Conservation (phyloP, 2,888 invertebrate species). For the Pandemis cinnamomeana region DNA sequence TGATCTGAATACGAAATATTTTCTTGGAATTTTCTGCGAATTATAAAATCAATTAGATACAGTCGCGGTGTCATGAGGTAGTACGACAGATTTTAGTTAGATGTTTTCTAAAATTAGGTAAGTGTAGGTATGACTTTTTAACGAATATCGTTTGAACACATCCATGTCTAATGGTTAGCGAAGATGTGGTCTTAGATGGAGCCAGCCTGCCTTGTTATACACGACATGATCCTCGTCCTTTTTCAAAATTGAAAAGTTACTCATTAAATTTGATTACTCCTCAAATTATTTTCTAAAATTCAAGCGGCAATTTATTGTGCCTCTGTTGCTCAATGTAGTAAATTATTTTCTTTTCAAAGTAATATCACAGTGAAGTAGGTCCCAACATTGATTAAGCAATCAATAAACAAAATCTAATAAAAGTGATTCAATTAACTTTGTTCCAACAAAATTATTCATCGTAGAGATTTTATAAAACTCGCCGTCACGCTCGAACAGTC, state of each 20-base stretch:
- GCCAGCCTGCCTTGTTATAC: too few species aligned
- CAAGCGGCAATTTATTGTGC: background rate
- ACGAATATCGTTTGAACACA: too few species aligned
- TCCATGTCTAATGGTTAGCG: too few species aligned
- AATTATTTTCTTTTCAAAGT: conserved; percentile 20
- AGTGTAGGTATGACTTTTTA: too few species aligned
- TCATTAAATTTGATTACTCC: background rate
- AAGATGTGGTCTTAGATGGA: too few species aligned
- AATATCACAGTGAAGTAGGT: conserved; percentile 28
- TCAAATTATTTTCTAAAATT: background rate
- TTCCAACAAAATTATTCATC: conserved; percentile 77
- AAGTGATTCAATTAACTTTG: conserved; percentile 68
- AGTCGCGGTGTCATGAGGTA: conserved; percentile 48
- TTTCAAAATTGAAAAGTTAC: too few species aligned
- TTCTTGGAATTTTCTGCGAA: conserved; percentile 65
- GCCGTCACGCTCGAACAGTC: conserved; percentile 77
- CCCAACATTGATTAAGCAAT: conserved; percentile 35
- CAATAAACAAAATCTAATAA: conserved; percentile 61
- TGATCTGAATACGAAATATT: conserved; percentile 66
- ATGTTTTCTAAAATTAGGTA: too few species aligned
- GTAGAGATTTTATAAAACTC: conserved; percentile 76
- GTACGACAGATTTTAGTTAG: too few species aligned
- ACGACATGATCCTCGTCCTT: too few species aligned
- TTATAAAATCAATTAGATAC: conserved; percentile 77
- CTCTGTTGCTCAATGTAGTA: background rate